Percentiles rank a stretch among this genome's conserved stretches.
Evolutionary conservation across 2,888 invertebrate species (phyloP).

Genomic region (Quadroppia sp.): DNA sequence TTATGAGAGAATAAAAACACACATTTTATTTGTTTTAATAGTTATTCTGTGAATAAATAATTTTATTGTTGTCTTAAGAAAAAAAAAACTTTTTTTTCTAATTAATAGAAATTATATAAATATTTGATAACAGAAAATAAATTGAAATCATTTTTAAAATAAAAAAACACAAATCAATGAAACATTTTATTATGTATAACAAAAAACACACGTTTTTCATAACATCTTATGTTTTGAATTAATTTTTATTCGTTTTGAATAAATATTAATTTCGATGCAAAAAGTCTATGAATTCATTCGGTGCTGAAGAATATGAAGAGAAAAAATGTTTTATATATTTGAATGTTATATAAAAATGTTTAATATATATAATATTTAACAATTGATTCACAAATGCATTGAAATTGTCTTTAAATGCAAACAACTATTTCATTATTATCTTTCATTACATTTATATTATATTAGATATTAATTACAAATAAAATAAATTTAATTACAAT

Average conservation of each 20-base stretch:
- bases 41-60: conserved; percentile 6
- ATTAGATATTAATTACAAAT: too few relatives aligned
- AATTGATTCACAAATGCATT: background rate
- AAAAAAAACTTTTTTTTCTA: background rate
- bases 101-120: background rate
- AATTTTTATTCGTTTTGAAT: background rate
- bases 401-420: too few relatives aligned
- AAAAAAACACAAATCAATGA: background rate
- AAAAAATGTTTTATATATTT: background rate
- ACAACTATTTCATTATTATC: background rate
- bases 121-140: background rate
- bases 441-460: conserved; percentile 12
- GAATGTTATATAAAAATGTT: background rate
- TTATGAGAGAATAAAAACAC: background rate
- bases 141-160: background rate
- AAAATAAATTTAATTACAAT: too few relatives aligned
- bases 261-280: background rate
- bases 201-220: background rate
- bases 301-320: background rate
- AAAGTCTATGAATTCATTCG: background rate
- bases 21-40: background rate
- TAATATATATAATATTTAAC: background rate
- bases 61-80: background rate
- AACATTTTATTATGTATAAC: background rate
- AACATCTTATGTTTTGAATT: background rate